Conservation (phyloP, 1,140 invertebrate species). For the Apis laboriosa region DNA sequence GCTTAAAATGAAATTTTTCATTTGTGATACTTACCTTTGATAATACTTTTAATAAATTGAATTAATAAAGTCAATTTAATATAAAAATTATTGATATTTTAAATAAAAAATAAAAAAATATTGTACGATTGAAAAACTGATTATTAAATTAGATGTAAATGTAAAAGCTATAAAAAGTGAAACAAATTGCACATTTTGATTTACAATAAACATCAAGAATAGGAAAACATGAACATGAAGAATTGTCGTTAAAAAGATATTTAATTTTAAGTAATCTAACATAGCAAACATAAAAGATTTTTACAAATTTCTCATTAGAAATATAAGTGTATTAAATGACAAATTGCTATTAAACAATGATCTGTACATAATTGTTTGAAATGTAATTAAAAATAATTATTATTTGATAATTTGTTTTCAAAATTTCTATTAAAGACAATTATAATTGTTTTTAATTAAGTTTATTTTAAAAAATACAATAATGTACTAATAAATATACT, state of each 20-base stretch:
- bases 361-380: not conserved
- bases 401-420: no score
- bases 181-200: conserved; percentile 3
- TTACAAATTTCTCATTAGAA: conserved; percentile 12
- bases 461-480: not conserved
- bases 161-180: not conserved
- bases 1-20: no score
- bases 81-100: not conserved
- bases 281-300: conserved; percentile 9
- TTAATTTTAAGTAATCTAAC: conserved; percentile 7
- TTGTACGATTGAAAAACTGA: not conserved
- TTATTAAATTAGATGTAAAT: not conserved
- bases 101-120: not conserved
- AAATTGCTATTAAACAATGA: not conserved
- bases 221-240: not conserved
- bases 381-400: no score
- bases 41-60: no score
- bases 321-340: not conserved
- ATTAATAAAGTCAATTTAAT: no score
- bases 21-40: no score
- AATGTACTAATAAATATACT: not conserved
- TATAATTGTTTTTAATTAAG: no score
- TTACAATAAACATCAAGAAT: not conserved
- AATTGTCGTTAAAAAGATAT: not conserved
- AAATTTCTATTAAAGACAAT: not conserved